Conservation (phyloP, 2,888 invertebrate genomes). For the Norana najaformis region DNA sequence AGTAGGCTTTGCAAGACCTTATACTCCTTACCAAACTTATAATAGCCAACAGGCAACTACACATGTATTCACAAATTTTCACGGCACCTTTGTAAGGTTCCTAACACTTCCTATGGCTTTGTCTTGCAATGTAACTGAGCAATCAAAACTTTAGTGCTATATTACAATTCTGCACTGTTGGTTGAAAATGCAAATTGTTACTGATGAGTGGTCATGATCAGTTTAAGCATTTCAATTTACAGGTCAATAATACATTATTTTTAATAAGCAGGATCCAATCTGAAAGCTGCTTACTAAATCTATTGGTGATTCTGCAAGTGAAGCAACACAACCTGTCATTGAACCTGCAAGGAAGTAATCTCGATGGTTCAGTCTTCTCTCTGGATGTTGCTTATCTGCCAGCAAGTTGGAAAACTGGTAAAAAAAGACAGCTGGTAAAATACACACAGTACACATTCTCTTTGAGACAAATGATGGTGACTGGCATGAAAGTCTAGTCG, state of each 20-base stretch:
- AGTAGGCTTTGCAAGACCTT: too few species aligned
- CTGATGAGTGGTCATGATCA: not conserved
- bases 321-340: slow-evolving; percentile 42
- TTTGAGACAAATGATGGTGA: not conserved
- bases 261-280: not conserved
- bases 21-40: too few species aligned
- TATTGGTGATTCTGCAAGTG: slow-evolving; percentile 46
- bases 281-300: slow-evolving; percentile 40
- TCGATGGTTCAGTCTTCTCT: slow-evolving; percentile 35
- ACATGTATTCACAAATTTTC: too few species aligned
- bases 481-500: not conserved
- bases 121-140: too few species aligned
- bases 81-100: too few species aligned
- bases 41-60: too few species aligned
- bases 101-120: too few species aligned
- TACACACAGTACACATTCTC: not conserved
- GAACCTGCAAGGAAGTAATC: slow-evolving; percentile 45
- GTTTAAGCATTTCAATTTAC: not conserved
- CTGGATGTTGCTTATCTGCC: slow-evolving; percentile 22
- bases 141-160: too few species aligned
- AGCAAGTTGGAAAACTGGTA: slow-evolving; percentile 20
- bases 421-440: not conserved
- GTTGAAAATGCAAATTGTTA: not conserved
- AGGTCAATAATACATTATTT: not conserved
- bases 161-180: too few species aligned